A percentile compares a stretch with the other conserved stretches of the same genome.
phyloP scores from a whole-genome alignment of 2,797 vertebrate genomes.

The Petrocephalus schoutedeni region DNA sequence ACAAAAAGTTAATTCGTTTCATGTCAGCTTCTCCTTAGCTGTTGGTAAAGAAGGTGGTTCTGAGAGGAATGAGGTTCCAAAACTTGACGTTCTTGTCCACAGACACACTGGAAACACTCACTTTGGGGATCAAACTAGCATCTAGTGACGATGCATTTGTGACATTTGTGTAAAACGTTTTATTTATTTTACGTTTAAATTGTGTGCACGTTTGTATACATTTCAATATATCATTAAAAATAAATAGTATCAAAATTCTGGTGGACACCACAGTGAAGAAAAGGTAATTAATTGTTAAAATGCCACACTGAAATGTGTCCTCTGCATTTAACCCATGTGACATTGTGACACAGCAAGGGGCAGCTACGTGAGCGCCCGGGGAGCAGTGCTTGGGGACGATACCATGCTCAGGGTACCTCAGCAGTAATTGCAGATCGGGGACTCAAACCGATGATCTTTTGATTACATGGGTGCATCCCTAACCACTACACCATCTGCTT shows the following conservation, averaged over 20 bases:
- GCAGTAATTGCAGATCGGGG: no score
- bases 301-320: no score
- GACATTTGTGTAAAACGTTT: conserved; percentile 22
- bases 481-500: no score
- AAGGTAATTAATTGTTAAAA: no score
- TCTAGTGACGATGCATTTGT: conserved; percentile 57
- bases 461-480: no score
- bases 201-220: not conserved
- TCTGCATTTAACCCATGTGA: no score
- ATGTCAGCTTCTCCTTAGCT: conserved; percentile 46
- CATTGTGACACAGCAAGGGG: no score
- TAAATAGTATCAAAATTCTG: not conserved
- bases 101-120: conserved; percentile 63
- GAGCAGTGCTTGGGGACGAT: no score
- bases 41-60: conserved; percentile 57
- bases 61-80: conserved; percentile 58
- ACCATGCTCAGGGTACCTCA: no score
- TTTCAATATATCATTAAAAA: not conserved
- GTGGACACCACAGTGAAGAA: not conserved
- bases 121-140: conserved; percentile 67
- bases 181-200: not conserved
- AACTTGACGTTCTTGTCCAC: conserved; percentile 63
- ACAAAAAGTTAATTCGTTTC: not conserved
- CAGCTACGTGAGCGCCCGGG: no score
- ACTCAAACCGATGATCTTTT: no score